Percentiles rank a stretch among this genome's conserved stretches.
Conservation (phyloP, 2,113 vertebrate species). For the Todiramphus chloris region DNA sequence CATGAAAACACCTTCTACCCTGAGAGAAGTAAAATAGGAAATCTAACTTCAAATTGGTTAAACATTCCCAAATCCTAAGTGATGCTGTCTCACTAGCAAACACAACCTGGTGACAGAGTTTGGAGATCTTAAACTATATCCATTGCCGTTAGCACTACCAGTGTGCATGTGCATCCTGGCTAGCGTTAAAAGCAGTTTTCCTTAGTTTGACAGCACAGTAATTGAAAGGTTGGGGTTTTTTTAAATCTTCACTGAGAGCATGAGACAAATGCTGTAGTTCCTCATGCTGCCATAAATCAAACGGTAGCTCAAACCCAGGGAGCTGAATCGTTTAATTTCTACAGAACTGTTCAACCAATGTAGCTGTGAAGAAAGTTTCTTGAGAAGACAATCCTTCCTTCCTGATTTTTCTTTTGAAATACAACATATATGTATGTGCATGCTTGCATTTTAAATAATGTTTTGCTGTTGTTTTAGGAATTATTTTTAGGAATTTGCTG, state of each 20-base stretch:
- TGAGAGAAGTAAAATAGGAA: neutral
- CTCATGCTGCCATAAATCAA: neutral
- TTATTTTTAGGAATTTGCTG: neutral
- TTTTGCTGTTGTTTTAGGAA: neutral
- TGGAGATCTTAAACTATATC: neutral
- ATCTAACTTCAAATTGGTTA: neutral
- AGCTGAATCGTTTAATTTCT: neutral
- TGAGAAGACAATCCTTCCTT: neutral
- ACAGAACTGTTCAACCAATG: neutral
- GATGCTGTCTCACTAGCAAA: neutral
- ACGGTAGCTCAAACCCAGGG: neutral
- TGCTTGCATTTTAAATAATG: neutral
- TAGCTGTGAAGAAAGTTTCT: neutral
- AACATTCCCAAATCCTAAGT: neutral
- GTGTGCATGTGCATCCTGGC: neutral
- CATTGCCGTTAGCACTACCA: neutral
- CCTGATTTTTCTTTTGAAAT: neutral
- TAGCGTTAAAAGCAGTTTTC: neutral
- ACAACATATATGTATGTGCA: neutral
- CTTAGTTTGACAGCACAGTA: neutral
- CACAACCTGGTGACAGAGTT: neutral
- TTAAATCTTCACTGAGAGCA: neutral
- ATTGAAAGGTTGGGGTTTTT: neutral
- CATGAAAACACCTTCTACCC: neutral
- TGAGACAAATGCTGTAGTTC: neutral